Conservation (phyloP, 2,797 vertebrate genomes). For the Sphenodon punctatus region DNA sequence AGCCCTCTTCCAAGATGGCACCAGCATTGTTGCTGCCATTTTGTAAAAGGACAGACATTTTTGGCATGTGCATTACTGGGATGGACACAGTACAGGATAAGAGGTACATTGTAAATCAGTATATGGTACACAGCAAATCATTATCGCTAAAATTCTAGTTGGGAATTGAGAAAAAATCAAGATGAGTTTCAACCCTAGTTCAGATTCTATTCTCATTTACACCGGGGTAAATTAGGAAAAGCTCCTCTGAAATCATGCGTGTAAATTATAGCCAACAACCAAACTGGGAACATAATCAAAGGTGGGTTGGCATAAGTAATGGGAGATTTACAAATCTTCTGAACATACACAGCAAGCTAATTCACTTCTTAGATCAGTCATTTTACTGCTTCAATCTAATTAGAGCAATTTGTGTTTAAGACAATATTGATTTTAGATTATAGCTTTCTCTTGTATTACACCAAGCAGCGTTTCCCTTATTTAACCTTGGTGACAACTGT, state of each 20-base stretch:
- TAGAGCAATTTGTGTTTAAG: constrained; percentile 75
- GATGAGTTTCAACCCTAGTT: too few species aligned
- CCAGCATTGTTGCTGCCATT: too few species aligned
- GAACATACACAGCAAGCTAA: constrained; percentile 47
- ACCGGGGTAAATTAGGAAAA: constrained; percentile 5
- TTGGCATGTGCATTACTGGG: too few species aligned
- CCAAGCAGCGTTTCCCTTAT: constrained; percentile 31
- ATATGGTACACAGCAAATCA: too few species aligned
- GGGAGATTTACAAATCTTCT: constrained; percentile 45
- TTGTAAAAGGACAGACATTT: too few species aligned
- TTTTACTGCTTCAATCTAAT: constrained; percentile 69
- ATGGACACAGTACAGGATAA: too few species aligned
- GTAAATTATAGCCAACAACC: not conserved
- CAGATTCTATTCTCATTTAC: not conserved
- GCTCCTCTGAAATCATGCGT: not conserved
- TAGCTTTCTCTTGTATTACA: constrained; percentile 63
- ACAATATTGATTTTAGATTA: constrained; percentile 76
- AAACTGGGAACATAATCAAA: not conserved
- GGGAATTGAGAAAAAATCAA: too few species aligned
- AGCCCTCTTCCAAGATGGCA: too few species aligned
- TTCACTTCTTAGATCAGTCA: constrained; percentile 48
- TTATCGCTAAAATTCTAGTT: too few species aligned
- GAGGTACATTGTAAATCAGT: too few species aligned
- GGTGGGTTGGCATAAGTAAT: not conserved
- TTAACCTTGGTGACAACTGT: constrained; percentile 58